Base-by-base conservation (phyloP, 2,797 vertebrate genomes). In the Sebastes aleutianus region DNA sequence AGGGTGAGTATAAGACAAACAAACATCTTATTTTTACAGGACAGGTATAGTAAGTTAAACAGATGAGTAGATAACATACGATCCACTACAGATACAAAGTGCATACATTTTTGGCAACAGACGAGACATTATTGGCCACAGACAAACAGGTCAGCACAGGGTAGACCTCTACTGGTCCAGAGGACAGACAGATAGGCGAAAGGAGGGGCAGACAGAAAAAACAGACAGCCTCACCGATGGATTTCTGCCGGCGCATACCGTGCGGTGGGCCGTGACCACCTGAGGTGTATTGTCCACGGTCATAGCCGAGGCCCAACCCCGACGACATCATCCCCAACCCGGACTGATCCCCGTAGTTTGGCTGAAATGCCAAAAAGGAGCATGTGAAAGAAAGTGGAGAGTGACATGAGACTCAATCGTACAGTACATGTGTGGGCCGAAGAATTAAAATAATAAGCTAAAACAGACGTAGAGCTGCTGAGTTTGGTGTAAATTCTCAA, bases 171-270 rank as follows among this genome's bases (percentile, higher is more conserved):
- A 79, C 79, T 39, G 75, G 74, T 76, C 87, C 78, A 76, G 91
- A 93, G 92, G 90, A 92, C 92, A 88, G 92, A 92, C 92, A 93
- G 85, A 93, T 91, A 91, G 88, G 83, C 20, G 32, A 78, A 90
- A 68, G 73, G 77, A 80, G 69, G 86, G 90, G 86, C 93, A 89
- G 91, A 90, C 88, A 78, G 75, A 73, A 85, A 79, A 78, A 90
- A 91, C 92, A 93, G 92, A 94, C 92, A 91, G 80, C 93, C 96
- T 96, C 96, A 98, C 97, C 97, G 84, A 98, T 97, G 78, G 97
- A 98, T 87, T 98, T 98, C 92, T 98, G 97, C 85, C 97, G 96
- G 91, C 97, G 95, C 96, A 98, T 97, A 92, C 97, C 96, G 87
- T 97, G 97, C 76, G 88, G 96, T 53, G 96, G 95, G 65, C 90